Percentiles rank a stretch among this genome's conserved stretches.
Evolutionary conservation across 2,888 invertebrate genomes (phyloP).

Genomic region (Tipula unca): DNA sequence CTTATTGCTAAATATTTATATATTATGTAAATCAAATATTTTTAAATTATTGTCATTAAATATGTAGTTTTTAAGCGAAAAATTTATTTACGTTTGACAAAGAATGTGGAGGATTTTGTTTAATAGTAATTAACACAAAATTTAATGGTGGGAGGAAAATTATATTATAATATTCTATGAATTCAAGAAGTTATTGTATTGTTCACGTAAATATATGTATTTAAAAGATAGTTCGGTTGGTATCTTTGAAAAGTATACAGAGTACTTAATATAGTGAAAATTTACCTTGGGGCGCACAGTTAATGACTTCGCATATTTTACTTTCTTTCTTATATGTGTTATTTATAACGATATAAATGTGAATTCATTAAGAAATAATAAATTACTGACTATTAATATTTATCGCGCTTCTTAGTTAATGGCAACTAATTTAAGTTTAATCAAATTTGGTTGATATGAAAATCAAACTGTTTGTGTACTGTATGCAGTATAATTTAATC

Average conservation of each 20-base stretch:
- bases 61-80: too few species aligned
- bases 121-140: too few species aligned
- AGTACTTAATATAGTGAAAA: neutral
- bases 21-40: neutral
- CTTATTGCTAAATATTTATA: neutral
- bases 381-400: neutral
- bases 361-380: neutral
- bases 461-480: neutral
- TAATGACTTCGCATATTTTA: neutral
- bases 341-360: neutral
- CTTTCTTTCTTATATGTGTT: neutral
- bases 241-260: too few species aligned
- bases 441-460: neutral
- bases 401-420: neutral
- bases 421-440: neutral
- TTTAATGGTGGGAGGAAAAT: neutral
- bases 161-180: too few species aligned
- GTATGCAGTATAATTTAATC: too few species aligned
- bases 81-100: neutral
- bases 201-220: too few species aligned
- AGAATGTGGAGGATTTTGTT: neutral
- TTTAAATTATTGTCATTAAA: neutral
- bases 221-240: neutral
- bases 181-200: neutral
- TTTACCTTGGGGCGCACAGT: neutral